These are phyloP conservation scores for Anomalospiza imberbis DNA, from an alignment of 2,797 vertebrate species.

Conservation along the genomic window DNA sequence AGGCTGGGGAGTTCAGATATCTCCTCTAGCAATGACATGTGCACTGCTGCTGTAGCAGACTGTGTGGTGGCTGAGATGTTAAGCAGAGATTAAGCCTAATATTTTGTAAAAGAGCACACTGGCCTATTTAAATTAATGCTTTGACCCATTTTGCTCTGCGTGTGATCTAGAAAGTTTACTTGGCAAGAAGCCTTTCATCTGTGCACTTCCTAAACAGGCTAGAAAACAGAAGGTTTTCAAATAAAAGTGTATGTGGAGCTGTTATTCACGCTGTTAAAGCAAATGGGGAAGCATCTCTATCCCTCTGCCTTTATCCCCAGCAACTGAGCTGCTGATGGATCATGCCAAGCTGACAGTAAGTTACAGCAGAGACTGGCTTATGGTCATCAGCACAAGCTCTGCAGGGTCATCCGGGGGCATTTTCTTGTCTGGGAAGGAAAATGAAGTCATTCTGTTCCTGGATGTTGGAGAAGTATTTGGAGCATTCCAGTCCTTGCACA, in stretches of 20 bases:
- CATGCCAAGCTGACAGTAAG: conserved; percentile 12
- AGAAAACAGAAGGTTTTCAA: conserved; percentile 38
- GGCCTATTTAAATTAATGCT: conserved; percentile 57
- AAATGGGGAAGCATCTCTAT: conserved; percentile 6
- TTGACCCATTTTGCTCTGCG: conserved; percentile 31
- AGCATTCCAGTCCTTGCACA: neutral
- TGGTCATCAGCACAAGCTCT: neutral
- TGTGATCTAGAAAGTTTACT: conserved; percentile 34
- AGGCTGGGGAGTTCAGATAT: neutral
- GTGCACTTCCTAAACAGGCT: conserved; percentile 20
- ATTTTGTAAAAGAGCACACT: conserved; percentile 31
- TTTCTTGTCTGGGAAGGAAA: neutral
- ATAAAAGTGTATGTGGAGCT: neutral
- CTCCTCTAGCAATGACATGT: neutral
- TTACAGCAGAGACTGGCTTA: neutral
- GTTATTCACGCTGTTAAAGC: conserved; percentile 14
- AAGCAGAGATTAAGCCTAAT: conserved; percentile 49
- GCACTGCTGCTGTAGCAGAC: neutral
- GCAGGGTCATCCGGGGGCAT: neutral
- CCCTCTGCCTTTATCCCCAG: conserved; percentile 24
- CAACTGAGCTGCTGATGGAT: neutral
- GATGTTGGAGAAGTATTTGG: neutral
- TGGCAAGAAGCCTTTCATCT: conserved; percentile 52
- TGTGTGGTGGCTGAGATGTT: neutral
- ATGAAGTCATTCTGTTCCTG: neutral